Evolutionary conservation across 2,888 invertebrate species (phyloP).

Genomic region (Patella caerulea): DNA sequence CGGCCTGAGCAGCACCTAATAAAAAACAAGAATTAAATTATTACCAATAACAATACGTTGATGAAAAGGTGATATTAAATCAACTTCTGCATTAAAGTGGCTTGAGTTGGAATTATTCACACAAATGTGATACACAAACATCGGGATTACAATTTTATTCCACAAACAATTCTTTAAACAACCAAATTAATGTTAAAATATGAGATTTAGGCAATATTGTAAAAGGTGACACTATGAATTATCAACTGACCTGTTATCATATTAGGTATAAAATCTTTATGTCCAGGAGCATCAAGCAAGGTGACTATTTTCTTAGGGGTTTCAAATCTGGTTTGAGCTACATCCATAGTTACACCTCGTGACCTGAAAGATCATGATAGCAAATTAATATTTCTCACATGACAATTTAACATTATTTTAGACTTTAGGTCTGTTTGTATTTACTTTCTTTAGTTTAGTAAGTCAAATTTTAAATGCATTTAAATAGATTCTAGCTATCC

Average conservation of each 20-base stretch:
- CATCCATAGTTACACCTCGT: slow-evolving; percentile 99
- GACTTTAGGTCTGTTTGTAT: too few relatives aligned
- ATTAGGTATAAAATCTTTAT: slow-evolving; percentile 99
- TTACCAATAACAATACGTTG: neutral
- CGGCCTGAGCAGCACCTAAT: slow-evolving; percentile 94
- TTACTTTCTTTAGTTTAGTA: too few relatives aligned
- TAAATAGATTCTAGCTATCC: neutral
- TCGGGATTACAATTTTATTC: neutral
- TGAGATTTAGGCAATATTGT: too few relatives aligned
- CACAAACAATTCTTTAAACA: neutral
- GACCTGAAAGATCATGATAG: slow-evolving; percentile 74
- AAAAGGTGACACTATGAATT: too few relatives aligned
- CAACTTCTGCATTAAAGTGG: neutral
- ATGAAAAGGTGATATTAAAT: neutral
- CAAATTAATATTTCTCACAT: too few relatives aligned
- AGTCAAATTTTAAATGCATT: neutral
- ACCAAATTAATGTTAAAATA: too few relatives aligned
- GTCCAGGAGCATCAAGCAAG: slow-evolving; percentile 96
- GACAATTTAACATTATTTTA: too few relatives aligned
- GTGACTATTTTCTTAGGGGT: slow-evolving; percentile 81
- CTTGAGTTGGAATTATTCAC: slow-evolving; percentile 8
- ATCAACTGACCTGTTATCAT: slow-evolving; percentile 85
- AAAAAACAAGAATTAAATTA: neutral
- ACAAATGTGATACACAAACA: neutral
- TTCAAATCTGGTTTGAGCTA: slow-evolving; percentile 93